phyloP scores from a whole-genome alignment of 1,140 invertebrate species.

The Drosophila sp. region DNA sequence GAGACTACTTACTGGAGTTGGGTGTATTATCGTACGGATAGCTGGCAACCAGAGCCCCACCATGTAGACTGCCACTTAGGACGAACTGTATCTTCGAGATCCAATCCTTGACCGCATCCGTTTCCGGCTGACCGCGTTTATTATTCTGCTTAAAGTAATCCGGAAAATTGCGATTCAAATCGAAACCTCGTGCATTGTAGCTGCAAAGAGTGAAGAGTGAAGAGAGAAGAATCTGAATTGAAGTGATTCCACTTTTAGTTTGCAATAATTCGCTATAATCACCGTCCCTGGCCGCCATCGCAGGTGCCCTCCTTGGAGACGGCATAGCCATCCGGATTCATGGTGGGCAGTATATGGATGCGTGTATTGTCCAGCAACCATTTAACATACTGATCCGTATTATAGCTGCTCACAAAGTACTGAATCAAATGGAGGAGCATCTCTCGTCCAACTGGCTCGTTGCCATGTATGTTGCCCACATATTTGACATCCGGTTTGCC shows the following conservation, averaged over 20 bases:
- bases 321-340: constrained; percentile 96
- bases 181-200: constrained; percentile 94
- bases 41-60: constrained; percentile 95
- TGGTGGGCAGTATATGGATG: constrained; percentile 96
- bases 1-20: constrained; percentile 92
- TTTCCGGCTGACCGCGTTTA: constrained; percentile 94
- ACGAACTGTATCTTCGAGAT: constrained; percentile 96
- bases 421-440: constrained; percentile 94
- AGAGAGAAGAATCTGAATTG: not conserved
- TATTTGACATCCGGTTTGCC: constrained; percentile 97
- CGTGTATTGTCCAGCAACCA: constrained; percentile 95
- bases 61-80: constrained; percentile 95
- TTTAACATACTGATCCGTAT: constrained; percentile 91
- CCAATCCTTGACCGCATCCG: constrained; percentile 97
- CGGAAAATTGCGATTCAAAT: constrained; percentile 96
- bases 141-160: constrained; percentile 96
- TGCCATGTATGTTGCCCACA: constrained; percentile 96
- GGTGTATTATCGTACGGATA: constrained; percentile 97
- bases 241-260: not conserved
- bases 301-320: constrained; percentile 94
- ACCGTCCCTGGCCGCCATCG: constrained; percentile 93
- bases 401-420: constrained; percentile 93
- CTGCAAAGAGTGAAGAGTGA: no score
- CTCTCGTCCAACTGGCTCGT: constrained; percentile 95
- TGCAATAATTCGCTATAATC: constrained; percentile 57